Conservation (phyloP, 2,113 vertebrate genomes). For the Oenanthe melanoleuca region DNA sequence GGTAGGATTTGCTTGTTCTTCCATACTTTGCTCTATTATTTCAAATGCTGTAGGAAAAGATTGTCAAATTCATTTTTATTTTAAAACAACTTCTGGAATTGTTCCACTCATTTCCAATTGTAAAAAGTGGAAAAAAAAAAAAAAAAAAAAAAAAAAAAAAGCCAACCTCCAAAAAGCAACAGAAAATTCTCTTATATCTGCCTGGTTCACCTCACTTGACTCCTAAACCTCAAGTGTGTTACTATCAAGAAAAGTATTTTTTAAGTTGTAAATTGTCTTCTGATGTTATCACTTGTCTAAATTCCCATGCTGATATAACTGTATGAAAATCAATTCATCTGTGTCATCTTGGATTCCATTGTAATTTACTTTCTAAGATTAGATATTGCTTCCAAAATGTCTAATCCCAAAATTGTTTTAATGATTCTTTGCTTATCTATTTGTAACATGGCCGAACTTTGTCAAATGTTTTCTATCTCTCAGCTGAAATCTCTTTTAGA, state of each 20-base stretch:
- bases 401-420: conserved; percentile 40
- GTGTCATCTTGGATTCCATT: conserved; percentile 47
- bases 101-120: not conserved
- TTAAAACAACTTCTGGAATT: not conserved
- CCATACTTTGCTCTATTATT: not conserved
- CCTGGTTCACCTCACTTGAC: not conserved
- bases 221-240: conserved; percentile 14
- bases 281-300: conserved; percentile 43
- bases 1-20: not conserved
- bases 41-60: not conserved
- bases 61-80: not conserved
- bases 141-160: not conserved
- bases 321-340: conserved; percentile 60
- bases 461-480: not conserved
- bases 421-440: conserved; percentile 59
- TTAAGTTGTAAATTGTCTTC: conserved; percentile 46
- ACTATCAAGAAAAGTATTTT: conserved; percentile 21
- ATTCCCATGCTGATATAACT: conserved; percentile 42
- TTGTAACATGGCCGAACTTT: not conserved
- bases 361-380: conserved; percentile 60
- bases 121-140: not conserved
- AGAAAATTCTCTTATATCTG: not conserved
- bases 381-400: conserved; percentile 43
- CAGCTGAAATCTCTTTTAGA: not conserved
- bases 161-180: not conserved